phyloP scores from a whole-genome alignment of 2,113 vertebrate genomes.

The Phoxinus phoxinus region DNA sequence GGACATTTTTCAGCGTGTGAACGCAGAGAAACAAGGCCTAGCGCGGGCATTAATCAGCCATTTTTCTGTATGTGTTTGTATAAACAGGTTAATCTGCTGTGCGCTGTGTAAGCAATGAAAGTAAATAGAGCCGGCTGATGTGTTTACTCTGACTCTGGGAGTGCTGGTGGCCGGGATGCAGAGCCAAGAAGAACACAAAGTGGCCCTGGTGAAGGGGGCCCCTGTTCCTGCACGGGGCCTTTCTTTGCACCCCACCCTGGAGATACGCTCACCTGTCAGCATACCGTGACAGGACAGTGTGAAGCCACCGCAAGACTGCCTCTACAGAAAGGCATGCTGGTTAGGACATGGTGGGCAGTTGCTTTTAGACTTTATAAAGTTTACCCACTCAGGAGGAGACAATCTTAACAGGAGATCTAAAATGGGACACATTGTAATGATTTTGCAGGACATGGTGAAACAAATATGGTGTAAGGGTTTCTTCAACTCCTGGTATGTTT shows the following conservation, averaged over 20 bases:
- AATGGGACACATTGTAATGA: not conserved
- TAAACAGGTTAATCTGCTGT: slow-evolving; percentile 67
- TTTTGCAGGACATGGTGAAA: not conserved
- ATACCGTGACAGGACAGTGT: not conserved
- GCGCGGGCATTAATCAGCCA: slow-evolving; percentile 44
- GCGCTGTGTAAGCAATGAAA: slow-evolving; percentile 58
- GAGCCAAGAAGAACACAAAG: slow-evolving; percentile 24
- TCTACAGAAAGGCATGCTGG: not conserved
- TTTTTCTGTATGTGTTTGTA: slow-evolving; percentile 54
- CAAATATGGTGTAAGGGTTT: not conserved
- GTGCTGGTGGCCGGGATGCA: slow-evolving; percentile 17
- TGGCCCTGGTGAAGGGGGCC: slow-evolving; percentile 18
- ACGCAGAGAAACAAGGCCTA: not conserved
- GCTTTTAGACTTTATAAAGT: not conserved
- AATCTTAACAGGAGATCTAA: not conserved
- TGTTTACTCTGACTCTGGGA: slow-evolving; percentile 64
- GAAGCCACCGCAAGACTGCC: not conserved
- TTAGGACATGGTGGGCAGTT: not conserved
- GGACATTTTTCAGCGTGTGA: slow-evolving; percentile 26
- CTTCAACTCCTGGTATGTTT: not conserved
- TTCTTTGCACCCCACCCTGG: slow-evolving; percentile 4
- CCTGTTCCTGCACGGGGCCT: not conserved
- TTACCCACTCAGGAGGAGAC: not conserved
- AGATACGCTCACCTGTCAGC: slow-evolving; percentile 32
- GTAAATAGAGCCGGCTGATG: slow-evolving; percentile 65